phyloP scores from a whole-genome alignment of 2,113 vertebrate species.

The Tenrec ecaudatus region DNA sequence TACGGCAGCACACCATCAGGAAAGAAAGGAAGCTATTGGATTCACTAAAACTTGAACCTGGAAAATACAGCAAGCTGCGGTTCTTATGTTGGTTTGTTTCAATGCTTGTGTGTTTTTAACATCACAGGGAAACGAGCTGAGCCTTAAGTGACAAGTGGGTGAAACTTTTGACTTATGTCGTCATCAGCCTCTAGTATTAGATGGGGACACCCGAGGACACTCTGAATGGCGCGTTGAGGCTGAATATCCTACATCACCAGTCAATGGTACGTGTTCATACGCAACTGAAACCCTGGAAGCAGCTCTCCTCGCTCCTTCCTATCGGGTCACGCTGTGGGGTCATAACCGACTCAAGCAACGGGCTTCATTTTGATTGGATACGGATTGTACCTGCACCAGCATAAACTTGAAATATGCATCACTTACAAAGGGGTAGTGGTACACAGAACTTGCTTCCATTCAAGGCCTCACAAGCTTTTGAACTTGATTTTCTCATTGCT shows the following conservation, averaged over 20 bases:
- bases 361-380: not conserved
- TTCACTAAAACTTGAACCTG: constrained; percentile 26
- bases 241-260: not conserved
- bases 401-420: constrained; percentile 31
- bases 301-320: too few relatives aligned
- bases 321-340: too few relatives aligned
- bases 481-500: constrained; percentile 31
- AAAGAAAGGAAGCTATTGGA: constrained; percentile 1
- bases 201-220: not conserved
- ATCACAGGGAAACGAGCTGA: constrained; percentile 51
- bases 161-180: not conserved
- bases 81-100: not conserved
- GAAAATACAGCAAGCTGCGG: constrained; percentile 9
- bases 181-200: not conserved
- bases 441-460: constrained; percentile 25
- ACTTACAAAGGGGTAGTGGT: not conserved
- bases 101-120: constrained; percentile 35
- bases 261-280: not conserved
- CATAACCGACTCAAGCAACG: too few relatives aligned
- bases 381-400: rapidly evolving
- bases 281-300: not conserved
- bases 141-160: not conserved
- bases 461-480: not conserved
- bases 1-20: not conserved
- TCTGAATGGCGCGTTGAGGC: not conserved